A percentile compares a stretch with the other conserved stretches of the same genome.
Conservation (phyloP, 2,888 invertebrate species). For the Loripinus fragilis region DNA sequence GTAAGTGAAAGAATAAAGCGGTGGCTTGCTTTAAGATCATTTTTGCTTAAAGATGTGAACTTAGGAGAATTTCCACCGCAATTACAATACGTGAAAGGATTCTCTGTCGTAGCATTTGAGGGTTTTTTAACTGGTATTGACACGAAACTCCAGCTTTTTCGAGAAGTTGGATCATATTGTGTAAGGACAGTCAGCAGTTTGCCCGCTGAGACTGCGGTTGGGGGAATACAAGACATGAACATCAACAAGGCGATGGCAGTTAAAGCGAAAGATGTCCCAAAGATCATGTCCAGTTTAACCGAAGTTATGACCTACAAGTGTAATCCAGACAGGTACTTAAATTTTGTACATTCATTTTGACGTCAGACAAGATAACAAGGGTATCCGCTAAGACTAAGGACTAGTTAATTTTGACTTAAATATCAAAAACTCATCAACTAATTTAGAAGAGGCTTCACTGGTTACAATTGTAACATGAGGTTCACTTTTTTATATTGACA, state of each 20-base stretch:
- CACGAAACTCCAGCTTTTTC: constrained; percentile 38
- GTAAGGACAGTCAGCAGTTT: constrained; percentile 28
- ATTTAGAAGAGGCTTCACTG: too few relatives aligned
- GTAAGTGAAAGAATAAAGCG: constrained; percentile 10
- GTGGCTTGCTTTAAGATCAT: constrained; percentile 13
- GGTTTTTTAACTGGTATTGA: constrained; percentile 39
- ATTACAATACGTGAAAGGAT: constrained; percentile 29
- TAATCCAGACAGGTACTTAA: constrained; percentile 27
- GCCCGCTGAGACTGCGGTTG: constrained; percentile 43
- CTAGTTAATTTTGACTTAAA: too few relatives aligned
- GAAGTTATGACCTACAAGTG: constrained; percentile 34
- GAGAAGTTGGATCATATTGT: constrained; percentile 21
- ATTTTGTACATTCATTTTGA: too few relatives aligned
- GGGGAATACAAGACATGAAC: constrained; percentile 27
- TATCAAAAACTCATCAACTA: too few relatives aligned
- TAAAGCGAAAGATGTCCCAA: constrained; percentile 35
- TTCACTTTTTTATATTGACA: too few relatives aligned
- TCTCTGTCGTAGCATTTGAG: constrained; percentile 35
- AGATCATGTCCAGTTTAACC: constrained; percentile 22
- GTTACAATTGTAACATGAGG: too few relatives aligned
- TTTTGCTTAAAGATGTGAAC: constrained; percentile 28
- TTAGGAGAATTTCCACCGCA: constrained; percentile 34
- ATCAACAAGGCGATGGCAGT: constrained; percentile 28
- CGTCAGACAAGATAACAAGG: too few relatives aligned
- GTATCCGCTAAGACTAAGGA: too few relatives aligned